These are phyloP conservation scores for Dryoscopus gambensis DNA, from an alignment of 2,113 vertebrate genomes.

Conservation along the genomic window DNA sequence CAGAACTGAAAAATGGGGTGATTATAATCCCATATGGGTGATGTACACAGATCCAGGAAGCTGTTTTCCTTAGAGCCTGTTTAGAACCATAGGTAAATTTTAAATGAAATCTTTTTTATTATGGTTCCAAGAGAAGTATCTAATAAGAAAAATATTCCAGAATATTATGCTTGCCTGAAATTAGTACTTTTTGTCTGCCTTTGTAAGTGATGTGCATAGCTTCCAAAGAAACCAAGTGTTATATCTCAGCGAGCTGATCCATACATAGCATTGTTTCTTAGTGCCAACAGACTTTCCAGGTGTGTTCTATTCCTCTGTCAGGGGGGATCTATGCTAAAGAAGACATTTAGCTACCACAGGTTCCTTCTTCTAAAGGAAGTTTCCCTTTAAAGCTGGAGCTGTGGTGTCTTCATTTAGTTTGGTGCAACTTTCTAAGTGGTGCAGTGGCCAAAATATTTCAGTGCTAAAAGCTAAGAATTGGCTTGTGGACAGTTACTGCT, in stretches of 20 bases:
- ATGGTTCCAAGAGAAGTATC: neutral
- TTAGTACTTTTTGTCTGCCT: neutral
- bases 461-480: neutral
- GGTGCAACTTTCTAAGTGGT: neutral
- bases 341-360: rapidly evolving
- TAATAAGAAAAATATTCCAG: neutral
- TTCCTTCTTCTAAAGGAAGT: neutral
- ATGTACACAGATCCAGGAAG: too few relatives aligned
- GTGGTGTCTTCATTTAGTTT: neutral
- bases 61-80: neutral
- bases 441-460: neutral
- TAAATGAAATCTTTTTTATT: neutral
- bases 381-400: neutral
- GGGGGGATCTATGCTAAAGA: neutral
- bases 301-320: neutral
- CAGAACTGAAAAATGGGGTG: neutral
- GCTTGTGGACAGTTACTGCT: neutral
- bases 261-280: rapidly evolving
- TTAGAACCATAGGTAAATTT: neutral
- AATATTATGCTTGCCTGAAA: neutral
- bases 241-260: neutral
- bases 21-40: too few relatives aligned
- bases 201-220: neutral
- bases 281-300: neutral
- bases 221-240: neutral